Percentiles rank a stretch among this genome's conserved stretches.
phyloP scores from a whole-genome alignment of 2,113 vertebrate genomes.

The Pseudorhombus dupliciocellatus region DNA sequence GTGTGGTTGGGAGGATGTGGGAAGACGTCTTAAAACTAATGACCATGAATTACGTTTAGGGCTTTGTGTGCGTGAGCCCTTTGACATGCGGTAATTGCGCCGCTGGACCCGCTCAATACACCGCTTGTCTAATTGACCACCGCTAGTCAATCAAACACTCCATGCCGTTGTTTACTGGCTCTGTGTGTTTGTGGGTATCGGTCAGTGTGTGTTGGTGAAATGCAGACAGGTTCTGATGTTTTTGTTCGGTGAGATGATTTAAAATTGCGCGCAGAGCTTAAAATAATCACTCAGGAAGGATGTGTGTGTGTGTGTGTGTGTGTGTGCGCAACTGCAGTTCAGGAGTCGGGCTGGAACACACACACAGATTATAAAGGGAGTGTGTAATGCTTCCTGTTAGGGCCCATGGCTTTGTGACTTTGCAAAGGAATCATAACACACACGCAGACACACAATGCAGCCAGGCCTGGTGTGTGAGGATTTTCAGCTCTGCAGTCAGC shows the following conservation, averaged over 20 bases:
- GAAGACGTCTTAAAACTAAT: conserved; percentile 56
- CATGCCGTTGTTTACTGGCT: background rate
- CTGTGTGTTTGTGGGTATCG: conserved; percentile 8
- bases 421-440: conserved; percentile 42
- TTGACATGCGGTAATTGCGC: conserved; percentile 23
- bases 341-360: conserved; percentile 50
- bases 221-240: background rate
- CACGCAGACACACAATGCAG: conserved; percentile 1
- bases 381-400: conserved; percentile 68
- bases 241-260: conserved; percentile 35
- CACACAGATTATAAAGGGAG: conserved; percentile 45
- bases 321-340: conserved; percentile 50
- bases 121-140: conserved; percentile 2
- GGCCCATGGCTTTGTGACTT: conserved; percentile 43
- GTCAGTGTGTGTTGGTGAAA: conserved; percentile 14
- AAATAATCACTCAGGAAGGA: conserved; percentile 78
- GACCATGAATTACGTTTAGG: conserved; percentile 15
- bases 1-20: conserved; percentile 12
- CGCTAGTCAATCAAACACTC: conserved; percentile 31
- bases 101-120: background rate
- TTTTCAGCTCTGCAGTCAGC: conserved; percentile 27
- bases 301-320: conserved; percentile 63
- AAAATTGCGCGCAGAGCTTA: conserved; percentile 62
- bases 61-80: conserved; percentile 14
- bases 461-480: background rate